phyloP scores from a whole-genome alignment of 2,888 invertebrate genomes.

The Lissocephala sabroskyi region DNA sequence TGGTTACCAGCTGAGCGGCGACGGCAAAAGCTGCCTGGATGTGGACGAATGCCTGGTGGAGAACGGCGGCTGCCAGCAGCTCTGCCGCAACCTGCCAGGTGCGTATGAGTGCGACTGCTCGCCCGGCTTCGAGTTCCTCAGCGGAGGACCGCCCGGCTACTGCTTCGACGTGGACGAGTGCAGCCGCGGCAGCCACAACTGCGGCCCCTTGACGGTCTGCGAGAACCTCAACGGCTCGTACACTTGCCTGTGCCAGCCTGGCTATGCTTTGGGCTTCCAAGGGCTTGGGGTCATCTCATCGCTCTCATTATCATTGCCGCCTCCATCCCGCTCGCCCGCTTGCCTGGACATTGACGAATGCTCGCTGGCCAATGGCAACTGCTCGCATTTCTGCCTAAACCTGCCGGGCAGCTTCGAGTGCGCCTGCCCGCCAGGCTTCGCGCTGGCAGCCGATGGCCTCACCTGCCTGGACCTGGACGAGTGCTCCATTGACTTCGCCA shows the following conservation, averaged over 20 bases:
- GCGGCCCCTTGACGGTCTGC: slow-evolving; percentile 57
- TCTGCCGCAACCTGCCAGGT: slow-evolving; percentile 73
- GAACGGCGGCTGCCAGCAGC: slow-evolving; percentile 72
- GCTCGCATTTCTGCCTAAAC: slow-evolving; percentile 76
- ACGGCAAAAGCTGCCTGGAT: slow-evolving; percentile 74
- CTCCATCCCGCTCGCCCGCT: slow-evolving; percentile 35
- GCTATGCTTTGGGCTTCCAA: slow-evolving; percentile 72
- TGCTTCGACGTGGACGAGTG: slow-evolving; percentile 75
- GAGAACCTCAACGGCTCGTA: slow-evolving; percentile 71
- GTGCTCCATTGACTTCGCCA: slow-evolving; percentile 74
- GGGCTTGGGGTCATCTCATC: slow-evolving; percentile 11
- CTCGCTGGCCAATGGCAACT: slow-evolving; percentile 74
- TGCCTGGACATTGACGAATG: slow-evolving; percentile 75
- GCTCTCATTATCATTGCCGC: slow-evolving; percentile 13
- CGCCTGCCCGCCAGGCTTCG: slow-evolving; percentile 72
- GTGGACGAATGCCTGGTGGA: slow-evolving; percentile 74
- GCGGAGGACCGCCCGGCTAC: slow-evolving; percentile 36
- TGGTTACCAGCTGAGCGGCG: slow-evolving; percentile 66
- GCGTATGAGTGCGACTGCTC: slow-evolving; percentile 74
- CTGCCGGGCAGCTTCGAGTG: slow-evolving; percentile 74
- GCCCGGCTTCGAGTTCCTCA: slow-evolving; percentile 69
- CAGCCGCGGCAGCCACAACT: slow-evolving; percentile 56
- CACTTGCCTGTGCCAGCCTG: slow-evolving; percentile 72
- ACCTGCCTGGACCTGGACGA: slow-evolving; percentile 75
- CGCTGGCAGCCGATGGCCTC: slow-evolving; percentile 63